These are phyloP conservation scores for Telmatherina bonti DNA, from an alignment of 2,797 vertebrate species.

Conservation along the genomic window DNA sequence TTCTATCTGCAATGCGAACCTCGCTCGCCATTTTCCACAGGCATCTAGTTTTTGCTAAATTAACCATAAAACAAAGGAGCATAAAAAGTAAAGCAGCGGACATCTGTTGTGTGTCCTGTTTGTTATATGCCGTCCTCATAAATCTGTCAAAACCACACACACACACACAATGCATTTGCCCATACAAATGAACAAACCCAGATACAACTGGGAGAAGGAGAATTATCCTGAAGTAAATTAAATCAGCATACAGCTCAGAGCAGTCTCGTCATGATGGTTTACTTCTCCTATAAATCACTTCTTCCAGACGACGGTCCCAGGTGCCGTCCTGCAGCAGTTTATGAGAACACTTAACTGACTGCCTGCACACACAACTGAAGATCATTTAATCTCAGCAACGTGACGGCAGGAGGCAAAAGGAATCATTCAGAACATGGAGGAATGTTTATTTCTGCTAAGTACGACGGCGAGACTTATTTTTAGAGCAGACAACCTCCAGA, in stretches of 20 bases:
- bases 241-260: constrained; percentile 38
- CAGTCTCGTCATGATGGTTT: constrained; percentile 39
- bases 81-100: neutral
- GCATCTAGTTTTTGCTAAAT: neutral
- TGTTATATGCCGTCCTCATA: constrained; percentile 55
- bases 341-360: constrained; percentile 28
- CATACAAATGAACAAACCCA: constrained; percentile 14
- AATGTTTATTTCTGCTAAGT: neutral
- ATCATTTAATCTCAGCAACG: constrained; percentile 10
- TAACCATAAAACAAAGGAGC: constrained; percentile 6
- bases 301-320: constrained; percentile 30
- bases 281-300: constrained; percentile 49
- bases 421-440: neutral
- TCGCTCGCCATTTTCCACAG: neutral
- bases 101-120: constrained; percentile 41
- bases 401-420: constrained; percentile 3
- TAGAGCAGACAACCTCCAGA: neutral
- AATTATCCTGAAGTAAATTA: constrained; percentile 30
- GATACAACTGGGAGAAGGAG: constrained; percentile 14
- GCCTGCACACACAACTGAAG: constrained; percentile 21
- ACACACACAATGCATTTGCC: constrained; percentile 12
- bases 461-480: neutral
- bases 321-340: constrained; percentile 35
- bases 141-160: constrained; percentile 45
- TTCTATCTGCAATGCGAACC: neutral